Evolutionary conservation across 2,113 vertebrate species (phyloP).

Genomic region (Crotalus viridis): DNA sequence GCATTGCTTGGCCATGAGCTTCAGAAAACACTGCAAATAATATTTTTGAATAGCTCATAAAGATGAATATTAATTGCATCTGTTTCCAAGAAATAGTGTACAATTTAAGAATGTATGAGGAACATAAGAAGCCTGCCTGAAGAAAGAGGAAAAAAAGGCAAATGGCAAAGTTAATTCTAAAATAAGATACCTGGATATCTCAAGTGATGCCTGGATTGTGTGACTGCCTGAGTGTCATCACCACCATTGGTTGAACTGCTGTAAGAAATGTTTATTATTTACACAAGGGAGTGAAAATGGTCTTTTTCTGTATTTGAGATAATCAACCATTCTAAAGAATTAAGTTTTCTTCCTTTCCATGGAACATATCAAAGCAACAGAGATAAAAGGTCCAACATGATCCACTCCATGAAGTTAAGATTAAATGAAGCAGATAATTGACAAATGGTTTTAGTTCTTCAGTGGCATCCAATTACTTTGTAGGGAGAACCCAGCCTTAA

Average conservation of each 20-base stretch:
- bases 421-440: not conserved
- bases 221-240: conserved; percentile 41
- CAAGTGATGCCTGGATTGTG: conserved; percentile 49
- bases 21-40: conserved; percentile 68
- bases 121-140: conserved; percentile 64
- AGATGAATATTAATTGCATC: conserved; percentile 70
- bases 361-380: not conserved
- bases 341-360: not conserved
- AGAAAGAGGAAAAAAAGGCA: not conserved
- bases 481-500: not conserved
- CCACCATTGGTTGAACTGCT: conserved; percentile 41
- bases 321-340: not conserved
- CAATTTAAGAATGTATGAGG: conserved; percentile 70
- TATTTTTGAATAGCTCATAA: conserved; percentile 72
- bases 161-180: conserved; percentile 60
- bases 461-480: not conserved
- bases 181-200: conserved; percentile 48
- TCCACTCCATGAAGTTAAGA: not conserved
- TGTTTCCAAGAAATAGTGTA: conserved; percentile 65
- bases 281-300: not conserved
- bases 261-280: conserved; percentile 34
- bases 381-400: not conserved
- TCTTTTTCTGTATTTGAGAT: not conserved
- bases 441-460: not conserved
- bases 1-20: conserved; percentile 60